Base-by-base conservation (phyloP, 2,113 vertebrate genomes). In the Sterna hirundo region DNA sequence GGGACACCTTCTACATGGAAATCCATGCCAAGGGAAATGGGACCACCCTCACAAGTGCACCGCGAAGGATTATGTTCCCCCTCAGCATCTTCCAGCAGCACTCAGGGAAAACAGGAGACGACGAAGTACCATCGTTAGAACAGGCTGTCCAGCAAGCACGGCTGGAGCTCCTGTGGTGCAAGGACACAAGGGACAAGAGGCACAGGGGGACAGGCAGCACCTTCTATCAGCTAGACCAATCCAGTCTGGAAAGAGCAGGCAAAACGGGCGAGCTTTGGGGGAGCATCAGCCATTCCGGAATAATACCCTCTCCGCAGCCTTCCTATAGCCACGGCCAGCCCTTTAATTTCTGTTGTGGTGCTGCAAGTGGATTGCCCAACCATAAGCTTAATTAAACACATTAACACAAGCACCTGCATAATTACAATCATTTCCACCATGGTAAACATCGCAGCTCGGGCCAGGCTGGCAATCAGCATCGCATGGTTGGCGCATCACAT, bases 211-310 rank as follows among this genome's bases (percentile, higher is more conserved):
- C 52, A 89, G 26, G 11, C 21, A 74, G 6, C 8, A 42, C 11
- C 21, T 60, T 20, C 27, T 16, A 8, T 2, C 55, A 74, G 13
- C 49, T 25, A 20, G 5, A 42, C 8, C n/a, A 13, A 15, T 0
- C 22, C 3, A 42, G 34, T 7, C 42, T 4, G 4, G 19, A 13
- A 71, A 77, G 46, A 78, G 1, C 52, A 34, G 8, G 26, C 70
- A 58, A 78, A 86, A 42, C 0, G 0, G 34, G 5, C 12, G 34
- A 61, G 26, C 7, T 19, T 1, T 5, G 6, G n/a, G 26, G 10
- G 64, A 38, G 32, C 20, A 11, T 2, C 0, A 62, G 15, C 22
- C 15, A 7, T 16, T n/a, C n/a, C 13, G 3, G 32, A 36, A 68
- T 5, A 46, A 55, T 0, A 13, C 9, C 20, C 22, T 15, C 42